Evolutionary conservation across 1,140 invertebrate genomes (phyloP).

Genomic region (Phenacoccus solenopsis): DNA sequence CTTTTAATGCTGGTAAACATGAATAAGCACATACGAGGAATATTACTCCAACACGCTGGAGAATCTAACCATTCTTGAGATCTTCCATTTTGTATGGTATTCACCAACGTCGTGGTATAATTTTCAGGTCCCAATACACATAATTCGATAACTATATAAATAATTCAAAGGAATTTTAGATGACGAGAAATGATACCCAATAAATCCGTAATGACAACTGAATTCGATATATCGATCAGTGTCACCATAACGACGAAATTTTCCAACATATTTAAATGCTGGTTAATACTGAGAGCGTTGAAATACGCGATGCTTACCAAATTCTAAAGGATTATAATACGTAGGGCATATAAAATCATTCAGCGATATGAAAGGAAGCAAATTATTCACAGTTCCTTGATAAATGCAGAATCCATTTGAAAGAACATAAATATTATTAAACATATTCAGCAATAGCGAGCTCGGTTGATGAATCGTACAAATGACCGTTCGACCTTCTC

Average conservation of each 20-base stretch:
- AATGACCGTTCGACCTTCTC: slow-evolving; percentile 5
- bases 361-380: background rate
- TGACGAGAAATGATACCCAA: too few species aligned
- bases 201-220: too few species aligned
- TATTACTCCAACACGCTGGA: background rate
- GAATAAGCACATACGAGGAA: background rate
- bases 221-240: too few species aligned
- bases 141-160: slow-evolving; percentile 5
- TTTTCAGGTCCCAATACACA: background rate
- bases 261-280: too few species aligned
- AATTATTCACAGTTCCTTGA: slow-evolving; percentile 9
- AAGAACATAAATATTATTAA: background rate
- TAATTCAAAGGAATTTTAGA: too few species aligned
- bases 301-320: too few species aligned
- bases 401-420: slow-evolving; percentile 12
- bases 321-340: slow-evolving; percentile 18
- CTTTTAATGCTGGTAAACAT: too few species aligned
- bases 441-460: background rate
- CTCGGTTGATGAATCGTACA: slow-evolving; percentile 18
- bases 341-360: background rate
- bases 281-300: too few species aligned
- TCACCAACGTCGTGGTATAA: background rate
- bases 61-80: slow-evolving; percentile 5
- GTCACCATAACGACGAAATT: too few species aligned
- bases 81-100: background rate